A percentile compares a stretch with the other conserved stretches of the same genome.
Evolutionary conservation across 2,797 vertebrate species (phyloP).

Genomic region (Pseudochromis fuscus): DNA sequence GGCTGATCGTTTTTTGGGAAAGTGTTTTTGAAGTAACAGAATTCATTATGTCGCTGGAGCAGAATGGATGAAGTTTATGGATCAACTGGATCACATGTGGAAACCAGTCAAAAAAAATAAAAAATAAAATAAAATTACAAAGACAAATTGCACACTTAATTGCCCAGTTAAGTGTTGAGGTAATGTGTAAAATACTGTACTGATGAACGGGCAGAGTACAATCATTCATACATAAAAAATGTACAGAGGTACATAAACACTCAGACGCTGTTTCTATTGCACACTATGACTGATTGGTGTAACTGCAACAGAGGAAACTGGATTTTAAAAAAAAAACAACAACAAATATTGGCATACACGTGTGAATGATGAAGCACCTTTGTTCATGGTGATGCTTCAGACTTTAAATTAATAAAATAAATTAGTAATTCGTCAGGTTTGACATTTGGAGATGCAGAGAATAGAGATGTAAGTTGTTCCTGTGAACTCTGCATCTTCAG

Average conservation of each 20-base stretch:
- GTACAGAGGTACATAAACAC: slow-evolving; percentile 69
- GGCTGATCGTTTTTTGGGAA: slow-evolving; percentile 68
- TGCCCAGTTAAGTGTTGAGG: slow-evolving; percentile 84
- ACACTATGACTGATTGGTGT: slow-evolving; percentile 40
- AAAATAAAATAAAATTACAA: slow-evolving; percentile 27
- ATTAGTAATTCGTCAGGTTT: slow-evolving; percentile 21
- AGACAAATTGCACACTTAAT: slow-evolving; percentile 74
- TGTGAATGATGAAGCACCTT: slow-evolving; percentile 22
- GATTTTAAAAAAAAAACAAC: slow-evolving; percentile 7
- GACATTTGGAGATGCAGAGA: slow-evolving; percentile 39
- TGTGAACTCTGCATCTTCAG: slow-evolving; percentile 49
- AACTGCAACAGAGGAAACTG: slow-evolving; percentile 38
- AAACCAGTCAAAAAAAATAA: slow-evolving; percentile 50
- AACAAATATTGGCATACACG: slow-evolving; percentile 17
- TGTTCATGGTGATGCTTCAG: slow-evolving; percentile 35
- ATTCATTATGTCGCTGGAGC: slow-evolving; percentile 43
- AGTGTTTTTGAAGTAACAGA: slow-evolving; percentile 55
- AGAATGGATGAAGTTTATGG: slow-evolving; percentile 55
- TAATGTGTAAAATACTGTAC: slow-evolving; percentile 84
- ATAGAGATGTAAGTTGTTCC: slow-evolving; percentile 32
- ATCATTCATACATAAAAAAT: slow-evolving; percentile 81
- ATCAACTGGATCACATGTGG: slow-evolving; percentile 34
- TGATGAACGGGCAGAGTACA: slow-evolving; percentile 82
- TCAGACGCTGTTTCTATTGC: slow-evolving; percentile 57
- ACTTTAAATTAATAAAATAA: slow-evolving; percentile 41